Conservation (phyloP, 2,797 vertebrate species). For the Potorous gilbertii region DNA sequence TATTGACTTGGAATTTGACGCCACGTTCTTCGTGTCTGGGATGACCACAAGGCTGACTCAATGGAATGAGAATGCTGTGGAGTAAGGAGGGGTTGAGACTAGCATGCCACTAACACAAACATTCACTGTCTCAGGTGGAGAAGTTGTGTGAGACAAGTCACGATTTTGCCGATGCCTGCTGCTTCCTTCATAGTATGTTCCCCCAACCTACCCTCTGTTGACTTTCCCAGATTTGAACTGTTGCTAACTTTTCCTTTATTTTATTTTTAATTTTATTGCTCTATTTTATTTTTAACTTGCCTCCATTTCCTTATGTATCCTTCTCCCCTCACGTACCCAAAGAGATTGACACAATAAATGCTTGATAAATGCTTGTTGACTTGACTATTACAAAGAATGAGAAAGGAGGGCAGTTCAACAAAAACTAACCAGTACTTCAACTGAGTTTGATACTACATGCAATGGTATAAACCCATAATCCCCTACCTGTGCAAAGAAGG, state of each 20-base stretch:
- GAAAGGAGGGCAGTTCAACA: neutral
- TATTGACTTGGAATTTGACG: neutral
- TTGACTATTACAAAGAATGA: neutral
- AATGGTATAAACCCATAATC: neutral
- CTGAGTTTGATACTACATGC: neutral
- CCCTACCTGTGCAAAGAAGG: neutral
- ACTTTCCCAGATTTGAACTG: neutral
- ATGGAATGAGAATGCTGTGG: neutral
- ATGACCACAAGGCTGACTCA: constrained; percentile 5
- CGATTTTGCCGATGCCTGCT: neutral
- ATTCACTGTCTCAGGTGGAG: constrained; percentile 1
- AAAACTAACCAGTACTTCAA: neutral
- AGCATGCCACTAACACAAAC: neutral
- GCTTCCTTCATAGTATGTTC: neutral
- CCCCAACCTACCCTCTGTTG: neutral
- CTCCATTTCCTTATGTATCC: neutral
- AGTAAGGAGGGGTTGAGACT: neutral
- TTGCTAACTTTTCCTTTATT: neutral
- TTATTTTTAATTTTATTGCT: neutral
- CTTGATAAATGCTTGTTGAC: neutral
- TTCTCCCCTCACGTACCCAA: neutral
- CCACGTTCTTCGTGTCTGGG: constrained; percentile 22
- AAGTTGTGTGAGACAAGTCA: neutral
- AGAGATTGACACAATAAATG: neutral
- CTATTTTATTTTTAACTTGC: neutral